Conservation (phyloP, 2,888 invertebrate species). For the Chirona hameri region DNA sequence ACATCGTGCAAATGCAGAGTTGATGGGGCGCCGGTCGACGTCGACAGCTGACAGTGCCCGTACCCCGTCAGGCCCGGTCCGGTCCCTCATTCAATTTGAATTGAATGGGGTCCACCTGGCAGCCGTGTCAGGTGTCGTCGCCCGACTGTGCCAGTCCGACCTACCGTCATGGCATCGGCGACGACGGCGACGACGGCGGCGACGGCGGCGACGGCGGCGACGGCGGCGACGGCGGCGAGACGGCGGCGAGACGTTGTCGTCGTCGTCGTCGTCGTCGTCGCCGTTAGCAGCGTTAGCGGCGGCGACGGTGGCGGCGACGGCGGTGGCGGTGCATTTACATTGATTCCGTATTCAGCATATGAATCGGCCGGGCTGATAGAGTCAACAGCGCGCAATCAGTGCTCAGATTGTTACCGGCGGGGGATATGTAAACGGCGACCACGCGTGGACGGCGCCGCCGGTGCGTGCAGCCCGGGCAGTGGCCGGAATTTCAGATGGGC, state of each 20-base stretch:
- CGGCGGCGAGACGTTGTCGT: neutral
- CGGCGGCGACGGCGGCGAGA: too few species aligned
- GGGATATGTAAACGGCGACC: constrained; percentile 6
- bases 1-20: too few species aligned
- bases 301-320: neutral
- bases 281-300: too few species aligned
- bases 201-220: too few species aligned
- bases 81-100: too few species aligned
- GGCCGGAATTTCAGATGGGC: constrained; percentile 22
- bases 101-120: too few species aligned
- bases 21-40: too few species aligned
- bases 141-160: too few species aligned
- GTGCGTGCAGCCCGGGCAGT: neutral
- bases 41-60: too few species aligned
- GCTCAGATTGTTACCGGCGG: neutral
- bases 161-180: neutral
- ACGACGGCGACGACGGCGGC: neutral
- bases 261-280: too few species aligned
- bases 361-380: constrained; percentile 8
- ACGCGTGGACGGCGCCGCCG: neutral
- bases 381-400: constrained; percentile 24
- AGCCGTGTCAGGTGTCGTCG: too few species aligned
- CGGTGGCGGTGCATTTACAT: constrained; percentile 12
- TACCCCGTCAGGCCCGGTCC: too few species aligned
- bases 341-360: constrained; percentile 26